These are phyloP conservation scores for Tetragonula clypearis DNA, from an alignment of 1,140 invertebrate species.

Conservation along the genomic window DNA sequence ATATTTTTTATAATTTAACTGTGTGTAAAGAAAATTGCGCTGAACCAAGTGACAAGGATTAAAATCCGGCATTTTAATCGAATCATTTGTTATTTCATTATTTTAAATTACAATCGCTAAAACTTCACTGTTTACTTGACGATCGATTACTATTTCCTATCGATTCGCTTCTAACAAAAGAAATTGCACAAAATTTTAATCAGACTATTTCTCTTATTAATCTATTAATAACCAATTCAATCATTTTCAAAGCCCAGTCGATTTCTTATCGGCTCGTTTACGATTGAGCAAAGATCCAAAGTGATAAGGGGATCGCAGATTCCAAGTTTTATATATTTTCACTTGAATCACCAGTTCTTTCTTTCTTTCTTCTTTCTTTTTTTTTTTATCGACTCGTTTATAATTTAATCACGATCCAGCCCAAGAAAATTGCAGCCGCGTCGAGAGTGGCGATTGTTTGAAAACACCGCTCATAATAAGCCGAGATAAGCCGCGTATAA, in stretches of 20 bases:
- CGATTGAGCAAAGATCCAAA: background rate
- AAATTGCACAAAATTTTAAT: background rate
- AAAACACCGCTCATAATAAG: background rate
- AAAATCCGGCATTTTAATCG: too few relatives aligned
- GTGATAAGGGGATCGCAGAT: too few relatives aligned
- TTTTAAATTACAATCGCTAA: too few relatives aligned
- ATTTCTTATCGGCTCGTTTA: background rate
- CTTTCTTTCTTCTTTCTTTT: background rate
- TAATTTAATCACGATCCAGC: background rate
- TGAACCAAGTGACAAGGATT: too few relatives aligned
- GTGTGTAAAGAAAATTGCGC: too few relatives aligned
- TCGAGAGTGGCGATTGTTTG: background rate
- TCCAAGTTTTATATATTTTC: background rate
- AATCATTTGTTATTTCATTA: too few relatives aligned
- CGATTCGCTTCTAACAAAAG: too few relatives aligned
- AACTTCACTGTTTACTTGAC: background rate
- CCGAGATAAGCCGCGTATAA: background rate
- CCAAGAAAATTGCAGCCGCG: background rate
- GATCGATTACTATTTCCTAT: background rate
- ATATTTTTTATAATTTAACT: too few relatives aligned
- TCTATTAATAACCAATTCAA: background rate
- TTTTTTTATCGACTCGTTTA: background rate
- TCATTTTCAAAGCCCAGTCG: background rate
- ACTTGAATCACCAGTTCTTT: background rate
- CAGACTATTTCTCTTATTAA: background rate